Conservation (phyloP, 92 coral and sea anemone genomes). For the Siderastrea radians region DNA sequence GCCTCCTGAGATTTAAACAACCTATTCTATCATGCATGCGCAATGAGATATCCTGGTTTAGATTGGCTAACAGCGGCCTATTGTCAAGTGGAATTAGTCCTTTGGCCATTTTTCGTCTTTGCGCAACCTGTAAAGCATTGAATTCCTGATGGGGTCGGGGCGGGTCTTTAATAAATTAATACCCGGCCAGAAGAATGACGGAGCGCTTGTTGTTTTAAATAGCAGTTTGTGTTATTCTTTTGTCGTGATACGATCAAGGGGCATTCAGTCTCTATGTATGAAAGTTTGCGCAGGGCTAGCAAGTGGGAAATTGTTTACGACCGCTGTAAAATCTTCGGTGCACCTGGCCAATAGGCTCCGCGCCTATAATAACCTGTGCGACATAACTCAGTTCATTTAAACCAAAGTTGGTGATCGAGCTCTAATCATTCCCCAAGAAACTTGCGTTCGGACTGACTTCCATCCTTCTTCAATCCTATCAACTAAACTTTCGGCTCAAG, state of each 20-base stretch:
- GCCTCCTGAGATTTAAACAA: constrained; percentile 74
- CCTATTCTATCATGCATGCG: constrained; percentile 93
- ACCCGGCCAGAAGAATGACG: constrained; percentile 69
- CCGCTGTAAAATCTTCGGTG: constrained; percentile 36
- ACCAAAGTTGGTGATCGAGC: constrained; percentile 43
- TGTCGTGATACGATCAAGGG: constrained; percentile 81
- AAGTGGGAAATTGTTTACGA: constrained; percentile 89
- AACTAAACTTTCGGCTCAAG: constrained; percentile 18
- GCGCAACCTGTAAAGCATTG: constrained; percentile 87
- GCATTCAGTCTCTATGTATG: constrained; percentile 74
- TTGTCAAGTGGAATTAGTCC: constrained; percentile 78
- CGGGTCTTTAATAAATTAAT: constrained; percentile 97
- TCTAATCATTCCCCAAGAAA: constrained; percentile 40
- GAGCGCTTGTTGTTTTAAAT: constrained; percentile 80
- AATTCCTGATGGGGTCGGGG: constrained; percentile 76
- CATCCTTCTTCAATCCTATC: constrained; percentile 1
- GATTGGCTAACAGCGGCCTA: constrained; percentile 78
- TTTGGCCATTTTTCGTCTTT: constrained; percentile 64
- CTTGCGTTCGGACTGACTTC: constrained; percentile 14
- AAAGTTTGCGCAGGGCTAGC: constrained; percentile 63
- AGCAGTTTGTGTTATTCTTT: constrained; percentile 73
- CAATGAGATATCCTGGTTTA: constrained; percentile 70
- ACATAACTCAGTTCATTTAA: constrained; percentile 27
- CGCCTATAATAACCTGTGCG: constrained; percentile 37
- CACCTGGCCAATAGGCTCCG: constrained; percentile 58